These are phyloP conservation scores for Drosophila flavopinicola DNA, from an alignment of 2,888 invertebrate species.

Conservation along the genomic window DNA sequence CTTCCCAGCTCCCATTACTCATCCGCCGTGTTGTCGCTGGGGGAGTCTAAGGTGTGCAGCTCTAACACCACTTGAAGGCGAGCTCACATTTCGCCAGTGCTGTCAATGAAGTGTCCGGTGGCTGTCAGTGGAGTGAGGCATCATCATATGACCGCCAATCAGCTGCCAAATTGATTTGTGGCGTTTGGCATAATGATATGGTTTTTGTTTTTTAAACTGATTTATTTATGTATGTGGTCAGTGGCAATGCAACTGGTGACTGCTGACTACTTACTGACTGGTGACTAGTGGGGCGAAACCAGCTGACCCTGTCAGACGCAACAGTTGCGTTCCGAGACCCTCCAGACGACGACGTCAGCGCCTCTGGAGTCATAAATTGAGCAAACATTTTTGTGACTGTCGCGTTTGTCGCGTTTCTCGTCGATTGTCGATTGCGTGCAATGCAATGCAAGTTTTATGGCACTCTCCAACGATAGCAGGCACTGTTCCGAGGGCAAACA, in stretches of 20 bases:
- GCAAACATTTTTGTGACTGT: constrained; percentile 69
- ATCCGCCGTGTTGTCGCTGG: constrained; percentile 55
- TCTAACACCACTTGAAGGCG: constrained; percentile 10
- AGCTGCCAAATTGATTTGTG: constrained; percentile 74
- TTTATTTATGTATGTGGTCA: background rate
- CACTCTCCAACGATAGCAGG: constrained; percentile 64
- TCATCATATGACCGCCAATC: constrained; percentile 76
- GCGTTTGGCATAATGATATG: constrained; percentile 19
- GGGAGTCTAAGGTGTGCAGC: constrained; percentile 29
- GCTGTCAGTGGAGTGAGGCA: constrained; percentile 53
- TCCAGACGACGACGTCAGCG: constrained; percentile 45
- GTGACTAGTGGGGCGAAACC: constrained; percentile 12
- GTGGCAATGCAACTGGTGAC: no score
- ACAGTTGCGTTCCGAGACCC: constrained; percentile 42
- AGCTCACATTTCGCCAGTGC: constrained; percentile 26
- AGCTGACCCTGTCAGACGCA: constrained; percentile 60
- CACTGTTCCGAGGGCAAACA: constrained; percentile 65
- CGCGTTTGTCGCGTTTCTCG: constrained; percentile 22
- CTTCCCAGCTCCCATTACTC: constrained; percentile 47
- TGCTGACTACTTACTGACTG: constrained; percentile 32
- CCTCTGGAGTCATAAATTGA: constrained; percentile 71
- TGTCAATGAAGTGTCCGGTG: constrained; percentile 63
- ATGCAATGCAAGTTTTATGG: constrained; percentile 78
- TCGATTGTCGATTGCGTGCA: constrained; percentile 72
- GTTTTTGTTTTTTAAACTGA: constrained; percentile 4